Evolutionary conservation across 30 jellyfish, hydroid and myxozoan genomes (phyloP).

Genomic region (Aurelia sp.): DNA sequence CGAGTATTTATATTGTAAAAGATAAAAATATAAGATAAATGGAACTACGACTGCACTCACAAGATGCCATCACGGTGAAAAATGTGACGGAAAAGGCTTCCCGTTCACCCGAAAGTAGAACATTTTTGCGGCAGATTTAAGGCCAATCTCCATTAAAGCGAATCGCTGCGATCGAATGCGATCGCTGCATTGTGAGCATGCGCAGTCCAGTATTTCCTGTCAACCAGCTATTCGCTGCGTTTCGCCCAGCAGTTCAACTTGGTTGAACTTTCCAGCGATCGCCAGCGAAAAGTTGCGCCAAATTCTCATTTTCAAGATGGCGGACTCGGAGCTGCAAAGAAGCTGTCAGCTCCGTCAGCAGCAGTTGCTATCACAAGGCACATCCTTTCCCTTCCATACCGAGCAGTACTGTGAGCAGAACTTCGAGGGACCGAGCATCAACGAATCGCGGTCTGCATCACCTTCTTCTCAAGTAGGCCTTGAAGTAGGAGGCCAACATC

Average conservation of each 20-base stretch:
- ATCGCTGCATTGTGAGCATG: slow-evolving; percentile 55
- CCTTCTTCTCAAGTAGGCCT: neutral
- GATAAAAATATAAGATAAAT: no score
- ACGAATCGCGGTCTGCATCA: slow-evolving; percentile 14
- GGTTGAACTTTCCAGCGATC: slow-evolving; percentile 55
- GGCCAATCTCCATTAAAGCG: slow-evolving; percentile 69
- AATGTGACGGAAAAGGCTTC: no score
- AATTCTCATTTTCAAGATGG: slow-evolving; percentile 36
- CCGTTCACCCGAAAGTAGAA: no score
- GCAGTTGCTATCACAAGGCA: slow-evolving; percentile 53
- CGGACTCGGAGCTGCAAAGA: slow-evolving; percentile 3
- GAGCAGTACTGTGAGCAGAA: slow-evolving; percentile 16
- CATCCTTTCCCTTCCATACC: slow-evolving; percentile 25
- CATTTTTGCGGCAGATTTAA: neutral
- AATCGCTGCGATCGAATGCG: slow-evolving; percentile 16
- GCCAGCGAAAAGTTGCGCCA: slow-evolving; percentile 43
- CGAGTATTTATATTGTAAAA: no score
- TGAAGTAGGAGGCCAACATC: no score
- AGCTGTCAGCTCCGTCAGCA: slow-evolving; percentile 7
- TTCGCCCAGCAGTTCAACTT: slow-evolving; percentile 43
- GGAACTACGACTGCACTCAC: no score
- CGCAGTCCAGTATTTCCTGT: slow-evolving; percentile 20
- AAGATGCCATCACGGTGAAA: no score
- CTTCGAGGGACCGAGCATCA: neutral
- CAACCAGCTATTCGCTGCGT: slow-evolving; percentile 30